These are phyloP conservation scores for Patagioenas fasciata DNA, from an alignment of 2,113 vertebrate genomes.

Conservation along the genomic window DNA sequence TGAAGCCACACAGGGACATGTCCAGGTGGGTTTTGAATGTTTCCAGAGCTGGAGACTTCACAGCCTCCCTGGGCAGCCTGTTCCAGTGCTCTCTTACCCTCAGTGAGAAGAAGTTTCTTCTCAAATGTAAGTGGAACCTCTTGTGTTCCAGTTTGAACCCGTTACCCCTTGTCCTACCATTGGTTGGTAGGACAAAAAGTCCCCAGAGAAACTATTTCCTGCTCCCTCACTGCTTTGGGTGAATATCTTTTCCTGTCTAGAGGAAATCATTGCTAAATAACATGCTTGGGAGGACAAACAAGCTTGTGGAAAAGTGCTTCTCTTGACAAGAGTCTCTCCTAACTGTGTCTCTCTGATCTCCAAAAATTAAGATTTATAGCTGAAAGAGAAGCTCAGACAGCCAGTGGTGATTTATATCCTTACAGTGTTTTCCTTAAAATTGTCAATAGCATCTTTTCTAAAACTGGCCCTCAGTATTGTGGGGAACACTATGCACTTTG, in stretches of 20 bases:
- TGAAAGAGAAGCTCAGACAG: neutral
- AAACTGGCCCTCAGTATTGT: neutral
- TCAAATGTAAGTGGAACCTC: too few species aligned
- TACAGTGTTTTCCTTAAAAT: neutral
- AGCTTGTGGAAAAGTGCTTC: neutral
- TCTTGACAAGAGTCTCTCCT: neutral
- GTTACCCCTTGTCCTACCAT: too few species aligned
- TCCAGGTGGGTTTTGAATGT: too few species aligned
- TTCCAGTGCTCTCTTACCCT: too few species aligned
- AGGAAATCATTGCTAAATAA: neutral
- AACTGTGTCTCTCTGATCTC: neutral
- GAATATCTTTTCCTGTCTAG: neutral
- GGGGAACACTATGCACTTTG: neutral
- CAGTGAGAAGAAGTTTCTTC: too few species aligned
- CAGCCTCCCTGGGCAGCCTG: too few species aligned
- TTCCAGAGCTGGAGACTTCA: too few species aligned
- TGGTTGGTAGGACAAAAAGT: neutral
- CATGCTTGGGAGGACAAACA: neutral
- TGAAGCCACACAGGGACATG: too few species aligned
- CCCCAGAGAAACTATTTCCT: neutral
- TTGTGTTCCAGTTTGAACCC: too few species aligned
- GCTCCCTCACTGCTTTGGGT: neutral
- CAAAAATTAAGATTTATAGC: neutral
- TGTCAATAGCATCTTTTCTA: neutral
- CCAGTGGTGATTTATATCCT: neutral